A percentile compares a stretch with the other conserved stretches of the same genome.
phyloP scores from a whole-genome alignment of 2,797 vertebrate genomes.

The Acridotheres tristis region DNA sequence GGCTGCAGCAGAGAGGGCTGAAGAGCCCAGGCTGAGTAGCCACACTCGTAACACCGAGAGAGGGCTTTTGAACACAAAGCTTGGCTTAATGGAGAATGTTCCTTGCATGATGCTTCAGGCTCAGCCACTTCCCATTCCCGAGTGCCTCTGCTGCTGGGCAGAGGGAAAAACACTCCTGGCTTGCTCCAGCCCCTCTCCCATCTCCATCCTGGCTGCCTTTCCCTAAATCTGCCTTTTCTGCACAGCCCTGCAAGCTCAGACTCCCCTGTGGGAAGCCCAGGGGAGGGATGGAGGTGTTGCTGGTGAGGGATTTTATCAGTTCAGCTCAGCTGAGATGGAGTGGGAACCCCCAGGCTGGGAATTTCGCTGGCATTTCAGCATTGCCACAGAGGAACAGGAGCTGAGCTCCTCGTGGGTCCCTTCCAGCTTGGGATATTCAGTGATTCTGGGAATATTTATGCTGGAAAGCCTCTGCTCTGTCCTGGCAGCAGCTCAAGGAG shows the following conservation, averaged over 20 bases:
- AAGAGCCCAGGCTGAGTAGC: slow-evolving; percentile 37
- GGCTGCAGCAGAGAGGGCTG: slow-evolving; percentile 55
- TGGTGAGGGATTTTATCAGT: fast-evolving
- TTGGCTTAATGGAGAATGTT: slow-evolving; percentile 50
- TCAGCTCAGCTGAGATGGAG: background rate
- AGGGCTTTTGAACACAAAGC: slow-evolving; percentile 39
- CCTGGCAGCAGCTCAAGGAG: background rate
- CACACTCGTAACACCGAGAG: background rate
- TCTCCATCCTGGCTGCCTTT: background rate
- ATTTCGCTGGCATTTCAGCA: fast-evolving
- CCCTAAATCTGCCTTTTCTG: background rate
- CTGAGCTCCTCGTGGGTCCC: background rate
- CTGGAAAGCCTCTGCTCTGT: no score
- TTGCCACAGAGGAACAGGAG: background rate
- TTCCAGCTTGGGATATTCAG: fast-evolving
- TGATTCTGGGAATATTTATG: background rate
- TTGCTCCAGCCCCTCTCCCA: background rate
- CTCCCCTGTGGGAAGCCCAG: fast-evolving
- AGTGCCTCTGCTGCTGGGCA: background rate
- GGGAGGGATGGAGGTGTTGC: fast-evolving
- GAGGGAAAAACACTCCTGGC: background rate
- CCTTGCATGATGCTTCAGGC: background rate
- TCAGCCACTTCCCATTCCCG: background rate
- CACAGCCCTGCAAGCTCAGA: fast-evolving
- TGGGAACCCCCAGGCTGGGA: background rate